phyloP scores from a whole-genome alignment of 2,113 vertebrate species.

The Pluvianellus socialis region DNA sequence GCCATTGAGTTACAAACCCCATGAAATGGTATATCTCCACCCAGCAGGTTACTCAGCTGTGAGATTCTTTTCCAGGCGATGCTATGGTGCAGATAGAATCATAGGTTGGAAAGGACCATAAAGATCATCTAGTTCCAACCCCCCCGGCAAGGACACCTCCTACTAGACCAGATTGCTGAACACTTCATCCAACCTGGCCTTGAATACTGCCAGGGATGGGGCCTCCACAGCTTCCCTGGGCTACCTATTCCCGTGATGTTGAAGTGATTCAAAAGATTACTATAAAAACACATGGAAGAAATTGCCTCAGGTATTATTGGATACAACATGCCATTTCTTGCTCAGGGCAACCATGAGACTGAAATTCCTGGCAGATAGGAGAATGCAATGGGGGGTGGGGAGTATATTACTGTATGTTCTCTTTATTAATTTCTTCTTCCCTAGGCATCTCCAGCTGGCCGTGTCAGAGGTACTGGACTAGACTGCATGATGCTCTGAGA shows the following conservation, averaged over 20 bases:
- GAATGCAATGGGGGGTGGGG: not conserved
- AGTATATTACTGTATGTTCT: not conserved
- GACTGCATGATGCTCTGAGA: not conserved
- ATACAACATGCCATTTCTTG: accelerated
- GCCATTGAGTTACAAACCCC: not conserved
- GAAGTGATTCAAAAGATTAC: not conserved
- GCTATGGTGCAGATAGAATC: not conserved
- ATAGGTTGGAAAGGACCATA: too few species aligned
- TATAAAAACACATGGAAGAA: not conserved
- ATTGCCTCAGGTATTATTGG: not conserved
- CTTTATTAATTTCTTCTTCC: not conserved
- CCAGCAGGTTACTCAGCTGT: not conserved
- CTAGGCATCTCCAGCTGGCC: not conserved
- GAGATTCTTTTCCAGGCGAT: not conserved
- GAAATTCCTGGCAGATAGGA: not conserved
- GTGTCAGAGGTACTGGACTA: not conserved
- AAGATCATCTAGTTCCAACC: too few species aligned
- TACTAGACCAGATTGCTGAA: too few species aligned
- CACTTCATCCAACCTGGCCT: too few species aligned
- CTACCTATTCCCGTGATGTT: not conserved
- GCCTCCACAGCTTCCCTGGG: too few species aligned
- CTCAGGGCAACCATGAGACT: accelerated
- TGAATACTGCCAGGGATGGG: too few species aligned
- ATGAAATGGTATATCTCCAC: not conserved
- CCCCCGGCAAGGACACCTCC: too few species aligned